phyloP scores from a whole-genome alignment of 2,113 vertebrate genomes.

The Ahaetulla prasina region DNA sequence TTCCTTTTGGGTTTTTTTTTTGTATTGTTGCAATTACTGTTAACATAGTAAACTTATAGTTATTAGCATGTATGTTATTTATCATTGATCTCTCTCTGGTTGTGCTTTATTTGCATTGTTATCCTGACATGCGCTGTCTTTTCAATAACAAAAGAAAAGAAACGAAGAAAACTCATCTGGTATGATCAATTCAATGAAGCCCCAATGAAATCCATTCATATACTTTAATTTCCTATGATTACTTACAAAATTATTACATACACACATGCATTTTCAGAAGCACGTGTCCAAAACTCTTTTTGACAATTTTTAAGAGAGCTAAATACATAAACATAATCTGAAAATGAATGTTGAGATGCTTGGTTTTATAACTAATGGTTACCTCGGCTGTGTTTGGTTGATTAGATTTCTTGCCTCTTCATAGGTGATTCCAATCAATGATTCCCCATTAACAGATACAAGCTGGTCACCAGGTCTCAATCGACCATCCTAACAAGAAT shows the following conservation, averaged over 20 bases:
- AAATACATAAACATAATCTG: neutral
- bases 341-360: neutral
- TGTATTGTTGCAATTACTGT: no score
- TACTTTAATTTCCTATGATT: neutral
- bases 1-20: no score
- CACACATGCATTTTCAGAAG: neutral
- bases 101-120: no score
- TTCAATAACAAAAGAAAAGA: no score
- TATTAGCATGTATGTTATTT: no score
- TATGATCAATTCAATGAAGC: neutral
- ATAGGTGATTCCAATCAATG: slow-evolving; percentile 86
- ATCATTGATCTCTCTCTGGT: no score
- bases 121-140: no score
- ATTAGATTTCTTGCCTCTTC: slow-evolving; percentile 88
- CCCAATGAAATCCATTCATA: neutral
- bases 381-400: slow-evolving; percentile 81
- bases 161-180: neutral
- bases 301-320: neutral
- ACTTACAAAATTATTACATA: neutral
- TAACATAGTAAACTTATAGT: no score
- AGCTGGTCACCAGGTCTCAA: slow-evolving; percentile 89
- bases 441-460: slow-evolving; percentile 91
- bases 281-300: neutral
- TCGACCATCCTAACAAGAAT: slow-evolving; percentile 81
- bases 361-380: slow-evolving; percentile 15